Evolutionary conservation across 2,888 invertebrate genomes (phyloP).

Genomic region (Drosophila affinis): DNA sequence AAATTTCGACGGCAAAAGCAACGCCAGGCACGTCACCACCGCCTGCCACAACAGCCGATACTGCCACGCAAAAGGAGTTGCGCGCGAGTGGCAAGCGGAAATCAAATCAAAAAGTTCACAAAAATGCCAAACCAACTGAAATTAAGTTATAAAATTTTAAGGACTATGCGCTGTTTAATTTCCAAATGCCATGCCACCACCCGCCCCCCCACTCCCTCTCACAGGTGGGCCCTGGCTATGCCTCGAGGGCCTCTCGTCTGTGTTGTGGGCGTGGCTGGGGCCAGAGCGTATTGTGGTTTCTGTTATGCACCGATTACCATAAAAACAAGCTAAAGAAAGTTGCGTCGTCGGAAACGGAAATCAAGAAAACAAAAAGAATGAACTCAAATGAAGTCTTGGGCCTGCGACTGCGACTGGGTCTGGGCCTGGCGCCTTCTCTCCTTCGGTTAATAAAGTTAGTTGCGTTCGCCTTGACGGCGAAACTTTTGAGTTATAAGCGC

Average conservation of each 20-base stretch:
- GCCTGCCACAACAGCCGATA: slow-evolving; percentile 7
- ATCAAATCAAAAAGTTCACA: slow-evolving; percentile 79
- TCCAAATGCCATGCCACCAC: slow-evolving; percentile 69
- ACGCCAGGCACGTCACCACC: slow-evolving; percentile 40
- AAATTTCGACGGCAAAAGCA: slow-evolving; percentile 47
- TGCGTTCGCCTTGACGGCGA: slow-evolving; percentile 63
- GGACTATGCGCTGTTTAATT: slow-evolving; percentile 75
- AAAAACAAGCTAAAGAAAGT: slow-evolving; percentile 61
- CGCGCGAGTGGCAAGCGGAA: slow-evolving; percentile 46
- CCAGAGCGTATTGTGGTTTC: slow-evolving; percentile 28
- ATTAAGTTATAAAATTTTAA: slow-evolving; percentile 79
- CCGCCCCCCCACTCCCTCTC: slow-evolving; percentile 6
- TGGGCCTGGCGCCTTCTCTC: slow-evolving; percentile 33
- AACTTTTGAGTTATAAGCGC: slow-evolving; percentile 64
- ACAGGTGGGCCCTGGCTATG: slow-evolving; percentile 56
- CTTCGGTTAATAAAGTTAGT: slow-evolving; percentile 74
- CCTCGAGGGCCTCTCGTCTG: not conserved
- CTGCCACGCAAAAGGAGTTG: slow-evolving; percentile 40
- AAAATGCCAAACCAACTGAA: slow-evolving; percentile 73
- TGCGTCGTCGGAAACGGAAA: slow-evolving; percentile 69
- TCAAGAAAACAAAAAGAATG: slow-evolving; percentile 78
- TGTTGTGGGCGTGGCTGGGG: slow-evolving; percentile 45
- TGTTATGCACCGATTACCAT: slow-evolving; percentile 70
- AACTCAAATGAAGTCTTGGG: slow-evolving; percentile 69
- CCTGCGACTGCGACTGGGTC: not conserved